Evolutionary conservation across 2,888 invertebrate species (phyloP).

Genomic region (Lasiommata megera): DNA sequence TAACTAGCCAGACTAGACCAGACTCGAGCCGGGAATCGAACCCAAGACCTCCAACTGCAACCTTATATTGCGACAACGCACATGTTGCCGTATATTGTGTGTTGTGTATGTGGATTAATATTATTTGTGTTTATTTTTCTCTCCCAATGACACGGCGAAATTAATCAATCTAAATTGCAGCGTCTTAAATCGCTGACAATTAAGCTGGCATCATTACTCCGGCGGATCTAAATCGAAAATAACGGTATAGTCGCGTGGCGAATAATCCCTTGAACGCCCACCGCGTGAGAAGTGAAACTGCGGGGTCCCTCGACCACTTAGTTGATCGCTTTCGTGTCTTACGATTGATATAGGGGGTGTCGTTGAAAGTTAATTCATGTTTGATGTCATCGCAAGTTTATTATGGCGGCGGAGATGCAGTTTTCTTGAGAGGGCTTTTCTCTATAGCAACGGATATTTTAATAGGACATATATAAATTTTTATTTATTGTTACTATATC

Average conservation of each 20-base stretch:
- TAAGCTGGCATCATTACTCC: conserved; percentile 61
- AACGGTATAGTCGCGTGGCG: conserved; percentile 75
- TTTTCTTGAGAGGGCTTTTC: conserved; percentile 39
- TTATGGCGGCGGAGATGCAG: conserved; percentile 64
- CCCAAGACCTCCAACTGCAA: too few species aligned
- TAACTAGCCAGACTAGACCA: too few species aligned
- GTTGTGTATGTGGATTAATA: too few species aligned
- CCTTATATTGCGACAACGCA: too few species aligned
- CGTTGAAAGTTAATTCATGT: conserved; percentile 77
- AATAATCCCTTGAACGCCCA: conserved; percentile 71
- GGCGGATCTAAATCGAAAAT: conserved; percentile 71
- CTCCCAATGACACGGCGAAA: too few species aligned
- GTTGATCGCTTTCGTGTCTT: conserved; percentile 69
- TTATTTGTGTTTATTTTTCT: too few species aligned
- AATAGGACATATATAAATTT: too few species aligned
- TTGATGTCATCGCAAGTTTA: conserved; percentile 74
- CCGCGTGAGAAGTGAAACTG: conserved; percentile 76
- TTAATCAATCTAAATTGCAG: conserved; percentile 46
- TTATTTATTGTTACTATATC: too few species aligned
- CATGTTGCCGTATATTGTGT: too few species aligned
- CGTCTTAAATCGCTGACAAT: conserved; percentile 48
- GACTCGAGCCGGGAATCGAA: too few species aligned
- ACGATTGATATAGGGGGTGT: conserved; percentile 48
- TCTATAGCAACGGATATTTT: neutral
- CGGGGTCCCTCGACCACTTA: conserved; percentile 74